These are phyloP conservation scores for Orycteropus afer DNA, from an alignment of 2,113 vertebrate genomes.

Conservation along the genomic window DNA sequence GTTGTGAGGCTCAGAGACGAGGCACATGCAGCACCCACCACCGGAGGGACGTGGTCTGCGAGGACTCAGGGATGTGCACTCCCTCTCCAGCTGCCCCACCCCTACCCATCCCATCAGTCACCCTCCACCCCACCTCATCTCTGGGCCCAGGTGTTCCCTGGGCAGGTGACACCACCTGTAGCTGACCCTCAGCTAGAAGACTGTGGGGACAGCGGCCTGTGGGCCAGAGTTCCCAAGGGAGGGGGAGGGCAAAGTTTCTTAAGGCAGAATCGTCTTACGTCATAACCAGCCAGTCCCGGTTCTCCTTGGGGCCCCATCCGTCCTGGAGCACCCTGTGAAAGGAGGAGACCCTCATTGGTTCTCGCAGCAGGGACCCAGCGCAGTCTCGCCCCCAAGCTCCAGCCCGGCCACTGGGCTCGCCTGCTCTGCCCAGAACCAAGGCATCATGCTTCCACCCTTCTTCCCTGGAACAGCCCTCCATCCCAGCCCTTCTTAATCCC, in stretches of 20 bases:
- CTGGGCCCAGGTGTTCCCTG: neutral
- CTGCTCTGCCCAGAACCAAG: neutral
- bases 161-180: neutral
- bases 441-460: neutral
- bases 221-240: neutral
- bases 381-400: neutral
- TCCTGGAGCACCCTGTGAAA: slow-evolving; percentile 93
- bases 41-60: fast-evolving
- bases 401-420: fast-evolving
- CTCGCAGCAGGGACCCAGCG: fast-evolving
- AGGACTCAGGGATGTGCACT: fast-evolving
- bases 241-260: neutral
- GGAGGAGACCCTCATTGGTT: neutral
- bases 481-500: neutral
- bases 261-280: slow-evolving; percentile 84
- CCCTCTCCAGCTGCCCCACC: neutral
- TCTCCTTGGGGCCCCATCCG: slow-evolving; percentile 97
- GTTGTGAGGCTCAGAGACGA: fast-evolving
- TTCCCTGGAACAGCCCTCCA: neutral
- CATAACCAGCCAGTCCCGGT: slow-evolving; percentile 93
- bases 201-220: neutral
- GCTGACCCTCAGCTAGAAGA: neutral
- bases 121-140: neutral
- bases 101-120: fast-evolving
- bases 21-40: fast-evolving